Base-by-base conservation (phyloP, 2,797 vertebrate species). In the Siniperca undulata region DNA sequence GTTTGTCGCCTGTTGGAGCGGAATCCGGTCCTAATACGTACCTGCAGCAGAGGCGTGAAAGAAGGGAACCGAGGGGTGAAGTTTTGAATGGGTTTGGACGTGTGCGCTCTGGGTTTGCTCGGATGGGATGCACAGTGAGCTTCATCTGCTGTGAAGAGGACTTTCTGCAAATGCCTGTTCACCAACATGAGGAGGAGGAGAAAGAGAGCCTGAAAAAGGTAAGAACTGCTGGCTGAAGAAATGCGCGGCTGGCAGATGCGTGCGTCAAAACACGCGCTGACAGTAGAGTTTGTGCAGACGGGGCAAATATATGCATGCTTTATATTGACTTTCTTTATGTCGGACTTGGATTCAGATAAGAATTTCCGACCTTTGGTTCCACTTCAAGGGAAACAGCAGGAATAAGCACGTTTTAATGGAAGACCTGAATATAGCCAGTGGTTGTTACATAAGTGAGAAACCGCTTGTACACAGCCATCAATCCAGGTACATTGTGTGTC, bases 101-200 rank as follows among this genome's bases (percentile, higher is more conserved):
- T 38, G 80, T 55, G 80, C 81, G 61, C 80, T 69, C 85, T 86
- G 88, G 88, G 82, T 81, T 42, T 52, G 94, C 92, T 90, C 90
- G 89, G 93, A 95, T 96, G 95, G 91, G 90, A 96, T 97, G 96
- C 93, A 96, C 96, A 7, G 96, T 97, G 95, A 97, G 96, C 85
- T 96, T 97, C 87, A 93, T 96, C 89, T 97, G 96, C 92, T 97
- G 96, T 93, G 96, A 97, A 90, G 96, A 96, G 74, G 95, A 95
- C 74, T 94, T 96, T 88, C 93, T 95, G 88, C 96, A 93, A 88
- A 97, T 97, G 96, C 94, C 94, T 44, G 78, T 84, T 64, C 82
- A 91, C 82, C 95, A 91, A 40, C 87, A 96, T 95, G 95, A 91
- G 72, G 94, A 94, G 72, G 93, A 95, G 90, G 88, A 94, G 76